A percentile compares a stretch with the other conserved stretches of the same genome.
phyloP scores from a whole-genome alignment of 2,797 vertebrate genomes.

The Clarias platycephalus region DNA sequence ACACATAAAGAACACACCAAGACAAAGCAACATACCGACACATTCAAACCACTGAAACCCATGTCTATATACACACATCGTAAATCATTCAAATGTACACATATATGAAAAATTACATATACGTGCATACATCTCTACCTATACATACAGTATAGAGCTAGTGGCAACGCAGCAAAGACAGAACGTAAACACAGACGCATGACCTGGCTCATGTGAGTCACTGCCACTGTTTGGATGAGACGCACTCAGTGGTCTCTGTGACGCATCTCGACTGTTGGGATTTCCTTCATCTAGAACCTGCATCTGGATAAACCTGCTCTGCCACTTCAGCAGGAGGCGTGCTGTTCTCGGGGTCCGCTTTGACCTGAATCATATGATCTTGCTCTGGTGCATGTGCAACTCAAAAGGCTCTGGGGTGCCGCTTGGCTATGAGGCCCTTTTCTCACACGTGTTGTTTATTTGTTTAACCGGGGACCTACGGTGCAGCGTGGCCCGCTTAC shows the following conservation, averaged over 20 bases:
- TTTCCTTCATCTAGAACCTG: slow-evolving; percentile 18
- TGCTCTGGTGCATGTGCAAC: slow-evolving; percentile 14
- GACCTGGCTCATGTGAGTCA: slow-evolving; percentile 18
- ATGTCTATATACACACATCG: background rate
- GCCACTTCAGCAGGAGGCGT: background rate
- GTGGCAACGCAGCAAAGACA: background rate
- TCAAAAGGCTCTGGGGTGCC: slow-evolving; percentile 17
- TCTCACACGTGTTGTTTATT: slow-evolving; percentile 20
- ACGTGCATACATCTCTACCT: background rate
- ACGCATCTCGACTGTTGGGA: slow-evolving; percentile 25
- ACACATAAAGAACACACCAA: background rate
- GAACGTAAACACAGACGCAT: slow-evolving; percentile 28
- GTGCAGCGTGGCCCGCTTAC: background rate
- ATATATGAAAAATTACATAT: background rate
- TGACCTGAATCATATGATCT: slow-evolving; percentile 1
- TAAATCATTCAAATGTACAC: slow-evolving; percentile 11
- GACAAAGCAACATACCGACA: background rate
- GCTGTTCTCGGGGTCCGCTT: slow-evolving; percentile 5
- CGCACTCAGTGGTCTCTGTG: slow-evolving; percentile 28
- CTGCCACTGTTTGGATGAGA: slow-evolving; percentile 22
- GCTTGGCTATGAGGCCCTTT: slow-evolving; percentile 13
- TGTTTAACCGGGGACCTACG: background rate
- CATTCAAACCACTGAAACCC: background rate
- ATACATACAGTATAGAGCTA: slow-evolving; percentile 13
- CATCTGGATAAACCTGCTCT: slow-evolving; percentile 14